phyloP scores from a whole-genome alignment of 2,113 vertebrate species.

The Trogon surrucura region DNA sequence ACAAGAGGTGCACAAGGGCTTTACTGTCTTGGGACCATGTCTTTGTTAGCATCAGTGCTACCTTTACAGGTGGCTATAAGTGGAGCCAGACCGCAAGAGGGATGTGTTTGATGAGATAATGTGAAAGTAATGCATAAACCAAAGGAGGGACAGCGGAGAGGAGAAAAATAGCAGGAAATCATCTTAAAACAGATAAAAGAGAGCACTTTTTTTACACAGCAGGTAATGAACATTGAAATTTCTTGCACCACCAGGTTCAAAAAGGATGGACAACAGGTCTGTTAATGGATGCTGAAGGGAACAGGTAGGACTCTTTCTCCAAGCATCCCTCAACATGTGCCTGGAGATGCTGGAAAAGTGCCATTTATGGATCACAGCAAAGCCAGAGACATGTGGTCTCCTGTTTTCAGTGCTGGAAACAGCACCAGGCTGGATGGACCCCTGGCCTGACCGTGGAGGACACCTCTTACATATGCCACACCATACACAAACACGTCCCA shows the following conservation, averaged over 20 bases:
- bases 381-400: rapidly evolving
- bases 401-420: not conserved
- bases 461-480: not conserved
- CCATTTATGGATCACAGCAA: not conserved
- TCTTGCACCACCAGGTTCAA: not conserved
- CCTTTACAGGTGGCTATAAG: not conserved
- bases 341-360: not conserved
- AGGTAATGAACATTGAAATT: not conserved
- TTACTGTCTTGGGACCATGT: no score
- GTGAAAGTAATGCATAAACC: not conserved
- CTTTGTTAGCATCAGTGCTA: not conserved
- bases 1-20: no score
- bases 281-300: not conserved
- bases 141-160: not conserved
- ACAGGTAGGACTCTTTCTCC: not conserved
- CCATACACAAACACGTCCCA: not conserved
- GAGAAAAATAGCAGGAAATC: not conserved
- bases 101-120: not conserved
- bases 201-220: not conserved
- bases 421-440: not conserved
- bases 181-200: not conserved
- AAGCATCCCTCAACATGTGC: not conserved
- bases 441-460: not conserved
- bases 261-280: not conserved
- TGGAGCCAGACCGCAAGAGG: not conserved